Percentiles rank a stretch among this genome's conserved stretches.
Conservation (phyloP, 2,113 vertebrate species). For the Phoxinus phoxinus region DNA sequence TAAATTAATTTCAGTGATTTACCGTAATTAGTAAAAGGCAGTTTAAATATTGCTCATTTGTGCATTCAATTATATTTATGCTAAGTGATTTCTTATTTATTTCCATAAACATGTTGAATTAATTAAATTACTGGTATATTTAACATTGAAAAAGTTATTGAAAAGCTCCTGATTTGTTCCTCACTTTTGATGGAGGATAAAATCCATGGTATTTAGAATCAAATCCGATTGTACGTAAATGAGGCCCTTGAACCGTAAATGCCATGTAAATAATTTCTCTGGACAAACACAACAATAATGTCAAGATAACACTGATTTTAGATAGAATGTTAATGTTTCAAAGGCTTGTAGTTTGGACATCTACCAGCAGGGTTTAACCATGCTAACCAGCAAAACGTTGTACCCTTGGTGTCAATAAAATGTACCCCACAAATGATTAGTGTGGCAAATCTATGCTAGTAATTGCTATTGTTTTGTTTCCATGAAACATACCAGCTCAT, state of each 20-base stretch:
- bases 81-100: too few relatives aligned
- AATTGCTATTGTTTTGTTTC: not conserved
- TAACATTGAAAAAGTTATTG: too few relatives aligned
- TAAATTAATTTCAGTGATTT: too few relatives aligned
- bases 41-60: too few relatives aligned
- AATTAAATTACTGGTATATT: too few relatives aligned
- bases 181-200: too few relatives aligned
- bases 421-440: not conserved
- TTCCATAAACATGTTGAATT: too few relatives aligned
- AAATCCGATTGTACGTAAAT: too few relatives aligned
- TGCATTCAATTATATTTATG: too few relatives aligned
- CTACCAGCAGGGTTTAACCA: slow-evolving; percentile 1
- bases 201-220: too few relatives aligned
- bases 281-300: not conserved
- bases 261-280: not conserved
- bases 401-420: not conserved
- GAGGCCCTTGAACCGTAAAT: not conserved
- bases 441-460: not conserved
- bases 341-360: not conserved
- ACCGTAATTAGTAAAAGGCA: too few relatives aligned
- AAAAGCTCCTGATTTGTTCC: too few relatives aligned
- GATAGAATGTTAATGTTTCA: not conserved
- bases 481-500: not conserved
- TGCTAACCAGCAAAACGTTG: slow-evolving; percentile 1
- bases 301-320: not conserved